phyloP scores from a whole-genome alignment of 2,888 invertebrate genomes.

The Idaea straminata region DNA sequence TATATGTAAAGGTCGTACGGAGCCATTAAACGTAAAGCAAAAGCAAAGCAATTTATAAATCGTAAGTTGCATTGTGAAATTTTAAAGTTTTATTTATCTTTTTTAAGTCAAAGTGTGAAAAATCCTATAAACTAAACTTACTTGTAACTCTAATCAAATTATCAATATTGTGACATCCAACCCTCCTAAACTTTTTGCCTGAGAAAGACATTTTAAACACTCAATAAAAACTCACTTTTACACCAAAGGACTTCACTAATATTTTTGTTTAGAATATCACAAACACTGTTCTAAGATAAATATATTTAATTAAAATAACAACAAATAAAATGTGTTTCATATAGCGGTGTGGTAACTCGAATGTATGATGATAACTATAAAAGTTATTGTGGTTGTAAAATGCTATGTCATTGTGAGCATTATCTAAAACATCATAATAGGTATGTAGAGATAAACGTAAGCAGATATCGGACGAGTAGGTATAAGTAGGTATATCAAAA shows the following conservation, averaged over 20 bases:
- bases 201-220: slow-evolving; percentile 52
- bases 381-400: background rate
- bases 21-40: too few species aligned
- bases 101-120: too few species aligned
- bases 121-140: slow-evolving; percentile 36
- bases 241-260: background rate
- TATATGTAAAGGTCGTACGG: too few species aligned
- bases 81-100: too few species aligned
- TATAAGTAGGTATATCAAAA: background rate
- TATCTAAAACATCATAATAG: background rate
- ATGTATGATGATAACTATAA: background rate
- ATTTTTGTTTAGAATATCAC: background rate
- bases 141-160: slow-evolving; percentile 47
- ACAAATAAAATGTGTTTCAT: background rate
- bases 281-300: background rate
- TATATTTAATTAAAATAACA: background rate
- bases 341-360: background rate
- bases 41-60: too few species aligned
- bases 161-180: slow-evolving; percentile 54
- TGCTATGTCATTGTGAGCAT: background rate
- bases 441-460: background rate
- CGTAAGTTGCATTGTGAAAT: too few species aligned
- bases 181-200: slow-evolving; percentile 54
- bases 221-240: background rate
- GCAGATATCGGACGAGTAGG: background rate